Evolutionary conservation across 1,140 invertebrate genomes (phyloP).

Genomic region (Solenopsis invicta): DNA sequence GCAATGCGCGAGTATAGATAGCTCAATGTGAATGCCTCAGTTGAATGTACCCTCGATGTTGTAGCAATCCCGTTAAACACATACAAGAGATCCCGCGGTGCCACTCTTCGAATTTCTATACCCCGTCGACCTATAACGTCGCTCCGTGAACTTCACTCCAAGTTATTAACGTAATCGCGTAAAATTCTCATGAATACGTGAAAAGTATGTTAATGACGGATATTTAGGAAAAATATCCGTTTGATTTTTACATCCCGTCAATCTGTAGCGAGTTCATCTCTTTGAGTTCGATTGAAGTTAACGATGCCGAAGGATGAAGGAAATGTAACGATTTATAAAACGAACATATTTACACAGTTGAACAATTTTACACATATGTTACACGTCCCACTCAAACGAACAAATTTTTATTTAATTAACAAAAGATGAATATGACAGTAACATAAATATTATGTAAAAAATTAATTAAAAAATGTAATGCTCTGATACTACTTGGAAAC

Average conservation of each 20-base stretch:
- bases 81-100: background rate
- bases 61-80: constrained; percentile 5
- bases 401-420: no score
- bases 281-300: background rate
- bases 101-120: constrained; percentile 4
- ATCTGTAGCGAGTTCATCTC: background rate
- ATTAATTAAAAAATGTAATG: no score
- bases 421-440: no score
- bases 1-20: constrained; percentile 29
- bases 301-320: no score
- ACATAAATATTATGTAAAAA: no score
- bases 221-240: background rate
- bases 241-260: background rate
- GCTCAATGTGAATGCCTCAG: background rate
- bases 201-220: background rate
- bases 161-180: background rate
- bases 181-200: background rate
- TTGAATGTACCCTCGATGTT: constrained; percentile 10
- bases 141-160: background rate
- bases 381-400: no score
- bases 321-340: no score
- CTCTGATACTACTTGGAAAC: no score
- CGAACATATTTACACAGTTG: no score
- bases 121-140: background rate
- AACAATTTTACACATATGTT: no score